These are phyloP conservation scores for Harpagifer antarcticus DNA, from an alignment of 2,797 vertebrate species.

Conservation along the genomic window DNA sequence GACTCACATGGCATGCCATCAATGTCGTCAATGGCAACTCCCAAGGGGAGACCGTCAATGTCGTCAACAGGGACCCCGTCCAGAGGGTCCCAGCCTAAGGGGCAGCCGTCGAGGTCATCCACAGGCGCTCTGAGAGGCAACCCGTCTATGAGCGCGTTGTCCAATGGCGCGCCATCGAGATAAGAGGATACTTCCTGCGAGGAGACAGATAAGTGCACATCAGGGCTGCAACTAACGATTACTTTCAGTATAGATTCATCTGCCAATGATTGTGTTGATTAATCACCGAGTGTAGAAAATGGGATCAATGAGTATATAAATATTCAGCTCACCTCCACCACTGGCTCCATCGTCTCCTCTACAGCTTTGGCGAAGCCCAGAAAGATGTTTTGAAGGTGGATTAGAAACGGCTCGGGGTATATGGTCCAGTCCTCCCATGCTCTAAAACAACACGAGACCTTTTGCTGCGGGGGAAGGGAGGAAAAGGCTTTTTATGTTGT, in stretches of 20 bases:
- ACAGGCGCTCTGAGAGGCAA: slow-evolving; percentile 64
- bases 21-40: slow-evolving; percentile 81
- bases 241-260: too few relatives aligned
- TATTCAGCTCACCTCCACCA: slow-evolving; percentile 71
- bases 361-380: slow-evolving; percentile 83
- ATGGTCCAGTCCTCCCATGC: slow-evolving; percentile 91
- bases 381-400: slow-evolving; percentile 89
- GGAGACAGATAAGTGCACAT: not conserved
- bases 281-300: not conserved
- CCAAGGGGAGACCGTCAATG: slow-evolving; percentile 86
- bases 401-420: slow-evolving; percentile 86
- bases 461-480: slow-evolving; percentile 79
- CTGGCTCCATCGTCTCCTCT: slow-evolving; percentile 74
- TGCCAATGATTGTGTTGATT: too few relatives aligned
- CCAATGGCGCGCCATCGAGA: slow-evolving; percentile 80
- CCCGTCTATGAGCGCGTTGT: slow-evolving; percentile 65
- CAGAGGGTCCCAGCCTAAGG: slow-evolving; percentile 85
- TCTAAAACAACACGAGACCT: slow-evolving; percentile 85
- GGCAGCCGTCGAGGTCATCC: slow-evolving; percentile 86
- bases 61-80: slow-evolving; percentile 86
- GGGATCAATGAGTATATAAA: not conserved
- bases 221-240: too few relatives aligned
- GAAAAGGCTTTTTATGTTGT: too few relatives aligned
- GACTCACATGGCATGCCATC: slow-evolving; percentile 87
- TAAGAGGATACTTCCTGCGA: slow-evolving; percentile 66